Evolutionary conservation across 1,140 invertebrate genomes (phyloP), one percentile per base, ranked within the genome.

Genomic region (Uloborus diversus): DNA sequence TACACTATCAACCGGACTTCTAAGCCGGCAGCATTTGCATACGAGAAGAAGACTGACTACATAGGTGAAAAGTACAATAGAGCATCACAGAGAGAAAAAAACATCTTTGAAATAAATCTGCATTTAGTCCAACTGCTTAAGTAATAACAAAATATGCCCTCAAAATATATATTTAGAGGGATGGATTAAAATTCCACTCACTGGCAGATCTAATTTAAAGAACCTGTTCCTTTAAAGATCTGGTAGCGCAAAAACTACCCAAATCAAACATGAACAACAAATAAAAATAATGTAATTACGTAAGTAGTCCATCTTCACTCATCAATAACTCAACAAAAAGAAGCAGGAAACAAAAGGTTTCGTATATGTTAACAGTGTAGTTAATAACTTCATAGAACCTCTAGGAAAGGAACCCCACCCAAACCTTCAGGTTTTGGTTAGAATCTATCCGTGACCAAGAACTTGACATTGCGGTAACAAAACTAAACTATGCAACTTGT

Each of bases 401-500:
- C 25, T 28, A 51, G 49, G 35, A 66, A 33, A 70, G 17, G 28
- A 33, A 57, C 66, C 23, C 49, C 66, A 70, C 66, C 66, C 51
- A 33, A 33, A 70, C 25, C 23, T 70, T 17, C 20, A 47, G 17
- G 47, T 4, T 33, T 42, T 47, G 14, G 28, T 4, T 25, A 56
- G 47, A 27, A 32, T 27, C 32, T 33, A 23, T 56, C 49, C 30
- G 30, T 27, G 47, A 56, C 27, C 66, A 56, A 56, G 49, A 70
- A 56, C 66, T 70, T 70, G 66, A 70, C 66, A 70, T 20, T 33
- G 17, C 49, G 27, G 49, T 42, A 70, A 70, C 66, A 70, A 70
- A 70, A 56, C 66, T 33, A 70, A 69, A 70, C 37, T 66, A 61
- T 20, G n/a, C 23, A 47, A 65, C 33, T 65, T 32, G 62, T 61